These are phyloP conservation scores for Petrolisthes manimaculis DNA, from an alignment of 2,888 invertebrate genomes.

Conservation along the genomic window DNA sequence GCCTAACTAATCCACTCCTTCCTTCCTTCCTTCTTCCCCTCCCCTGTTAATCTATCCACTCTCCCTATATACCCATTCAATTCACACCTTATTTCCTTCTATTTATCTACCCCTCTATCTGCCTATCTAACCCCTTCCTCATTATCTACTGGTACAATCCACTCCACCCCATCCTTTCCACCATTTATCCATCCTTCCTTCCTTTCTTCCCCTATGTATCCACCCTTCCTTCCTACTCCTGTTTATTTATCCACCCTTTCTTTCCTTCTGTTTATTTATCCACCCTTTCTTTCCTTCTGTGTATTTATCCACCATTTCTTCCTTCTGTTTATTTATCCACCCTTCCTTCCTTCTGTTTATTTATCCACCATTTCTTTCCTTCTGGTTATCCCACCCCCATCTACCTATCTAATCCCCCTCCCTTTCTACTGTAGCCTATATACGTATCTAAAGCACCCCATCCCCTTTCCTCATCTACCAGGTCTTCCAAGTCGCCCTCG, in stretches of 20 bases:
- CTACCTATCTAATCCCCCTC: background rate
- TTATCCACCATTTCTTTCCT: background rate
- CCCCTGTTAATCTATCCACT: background rate
- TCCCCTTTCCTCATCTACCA: background rate
- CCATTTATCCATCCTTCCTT: background rate
- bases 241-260: constrained; percentile 10
- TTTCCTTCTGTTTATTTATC: constrained; percentile 7
- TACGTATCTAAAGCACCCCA: background rate
- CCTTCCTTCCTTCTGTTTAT: background rate
- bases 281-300: background rate
- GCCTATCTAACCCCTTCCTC: background rate
- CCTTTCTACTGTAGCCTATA: background rate
- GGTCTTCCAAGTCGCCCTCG: constrained; percentile 74
- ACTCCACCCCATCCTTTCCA: background rate
- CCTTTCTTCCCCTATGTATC: background rate
- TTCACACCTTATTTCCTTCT: background rate
- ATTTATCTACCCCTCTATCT: background rate
- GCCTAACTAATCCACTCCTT: background rate
- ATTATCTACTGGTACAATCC: background rate
- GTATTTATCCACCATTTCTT: background rate
- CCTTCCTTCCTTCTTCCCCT: background rate
- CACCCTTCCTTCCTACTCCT: background rate
- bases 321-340: background rate
- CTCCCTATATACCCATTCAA: background rate
- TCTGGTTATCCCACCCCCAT: background rate